Percentiles rank a stretch among this genome's conserved stretches.
Conservation (phyloP, 2,113 vertebrate genomes). For the Toxostoma redivivum region DNA sequence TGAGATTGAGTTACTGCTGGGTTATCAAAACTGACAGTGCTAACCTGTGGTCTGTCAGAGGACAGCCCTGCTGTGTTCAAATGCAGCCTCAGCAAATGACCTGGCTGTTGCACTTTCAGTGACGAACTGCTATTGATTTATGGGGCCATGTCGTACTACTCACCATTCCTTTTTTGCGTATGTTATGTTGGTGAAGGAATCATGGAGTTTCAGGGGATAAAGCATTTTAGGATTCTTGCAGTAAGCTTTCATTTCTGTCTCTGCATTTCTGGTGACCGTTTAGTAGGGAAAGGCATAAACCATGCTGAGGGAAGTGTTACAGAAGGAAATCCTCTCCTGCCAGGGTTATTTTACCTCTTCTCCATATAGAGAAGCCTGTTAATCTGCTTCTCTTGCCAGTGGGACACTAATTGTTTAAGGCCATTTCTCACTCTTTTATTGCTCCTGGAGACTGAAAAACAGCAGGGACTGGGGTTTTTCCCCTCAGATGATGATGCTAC, state of each 20-base stretch:
- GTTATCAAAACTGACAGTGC: not conserved
- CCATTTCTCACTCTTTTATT: constrained; percentile 32
- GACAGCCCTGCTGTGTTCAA: not conserved
- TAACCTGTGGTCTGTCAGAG: not conserved
- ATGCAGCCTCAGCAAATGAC: not conserved
- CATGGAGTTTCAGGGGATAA: not conserved
- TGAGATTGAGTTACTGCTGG: not conserved
- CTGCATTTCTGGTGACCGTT: not conserved
- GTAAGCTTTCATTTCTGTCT: not conserved
- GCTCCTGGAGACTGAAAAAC: not conserved
- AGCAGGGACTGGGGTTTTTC: not conserved
- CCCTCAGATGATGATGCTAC: not conserved
- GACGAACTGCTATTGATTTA: not conserved
- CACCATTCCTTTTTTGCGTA: not conserved
- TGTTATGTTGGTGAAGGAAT: not conserved
- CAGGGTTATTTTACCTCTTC: not conserved
- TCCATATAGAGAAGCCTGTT: not conserved
- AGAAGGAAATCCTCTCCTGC: constrained; percentile 17
- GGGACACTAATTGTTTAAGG: not conserved
- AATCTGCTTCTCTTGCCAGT: constrained; percentile 20
- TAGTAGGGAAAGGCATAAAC: not conserved
- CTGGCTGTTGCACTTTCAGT: not conserved
- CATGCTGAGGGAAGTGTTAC: not conserved
- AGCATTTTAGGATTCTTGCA: not conserved
- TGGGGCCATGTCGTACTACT: not conserved